Conservation (phyloP, 2,888 invertebrate species). For the Pilophorus perplexus region DNA sequence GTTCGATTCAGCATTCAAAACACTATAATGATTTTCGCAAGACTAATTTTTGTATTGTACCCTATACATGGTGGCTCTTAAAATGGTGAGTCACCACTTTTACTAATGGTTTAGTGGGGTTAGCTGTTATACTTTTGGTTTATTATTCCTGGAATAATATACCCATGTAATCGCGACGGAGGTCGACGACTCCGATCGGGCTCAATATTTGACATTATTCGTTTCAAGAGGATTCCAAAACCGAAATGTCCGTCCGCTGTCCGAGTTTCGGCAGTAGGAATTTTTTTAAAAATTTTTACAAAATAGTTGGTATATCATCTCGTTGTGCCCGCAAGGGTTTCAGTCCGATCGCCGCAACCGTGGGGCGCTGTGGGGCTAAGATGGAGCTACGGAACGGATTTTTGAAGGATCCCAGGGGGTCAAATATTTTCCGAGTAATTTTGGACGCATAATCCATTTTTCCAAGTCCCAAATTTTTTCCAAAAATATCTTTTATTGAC, state of each 20-base stretch:
- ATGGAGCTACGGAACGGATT: too few species aligned
- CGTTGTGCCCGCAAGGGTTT: neutral
- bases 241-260: neutral
- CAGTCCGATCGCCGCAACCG: neutral
- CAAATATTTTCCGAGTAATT: neutral
- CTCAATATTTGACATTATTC: neutral
- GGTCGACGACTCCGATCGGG: neutral
- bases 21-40: too few species aligned
- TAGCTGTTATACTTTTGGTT: neutral
- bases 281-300: neutral
- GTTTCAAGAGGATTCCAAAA: neutral
- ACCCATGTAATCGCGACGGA: neutral
- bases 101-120: too few species aligned
- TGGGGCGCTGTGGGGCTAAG: neutral
- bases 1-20: too few species aligned
- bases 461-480: too few species aligned
- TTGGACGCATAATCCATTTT: too few species aligned
- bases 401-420: too few species aligned
- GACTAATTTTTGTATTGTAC: too few species aligned
- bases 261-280: neutral
- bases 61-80: too few species aligned
- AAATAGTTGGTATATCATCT: too few species aligned
- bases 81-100: too few species aligned
- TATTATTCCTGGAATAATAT: neutral
- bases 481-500: too few species aligned